Base-by-base conservation (phyloP, 2,113 vertebrate genomes). In the Protomyctophum bolini region DNA sequence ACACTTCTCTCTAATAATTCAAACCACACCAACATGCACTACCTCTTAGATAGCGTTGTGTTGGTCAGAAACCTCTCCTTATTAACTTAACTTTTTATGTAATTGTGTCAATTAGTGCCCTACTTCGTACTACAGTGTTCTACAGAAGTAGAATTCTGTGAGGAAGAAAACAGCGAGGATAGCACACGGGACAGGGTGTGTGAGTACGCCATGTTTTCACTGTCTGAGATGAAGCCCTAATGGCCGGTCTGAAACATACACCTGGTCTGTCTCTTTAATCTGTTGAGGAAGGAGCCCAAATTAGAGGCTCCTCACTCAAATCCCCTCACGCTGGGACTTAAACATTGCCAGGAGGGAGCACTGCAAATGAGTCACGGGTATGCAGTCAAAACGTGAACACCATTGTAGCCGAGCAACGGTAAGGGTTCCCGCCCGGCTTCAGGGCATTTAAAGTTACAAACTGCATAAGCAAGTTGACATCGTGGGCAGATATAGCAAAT, bases 241-340 rank as follows among this genome's bases (percentile, higher is more conserved):
- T 76, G 66, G 77, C 69, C 62, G 82, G 66, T 73, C 69, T 84
- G 60, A 71, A 48, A 59, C 58, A 69, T 83, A 88, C 91, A 94
- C 90, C 91, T 94, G 91, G 90, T 87, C 61, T 79, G 55, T 61
- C 78, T 79, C 92, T 94, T 82, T 93, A 89, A 94, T 93, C 86
- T 88, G 73, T 55, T 55, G 48, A 87, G 78, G 83, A 91, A 91
- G 80, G 66, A 71, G 12, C 60, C 72, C 45, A 91, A 93, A 93
- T 93, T 91, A 93, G 69, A 92, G 86, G 74, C 78, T 41, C 14
- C 66, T 69, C 21, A 11, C 21, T 10, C 54, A 50, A 69, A 75
- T 83, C 80, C 33, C 75, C 58, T 85, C 72, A 79, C 58, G 49
- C 56, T 66, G 58, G 33, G 62, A 76, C 78, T 63, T 41, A 41